A percentile compares a stretch with the other conserved stretches of the same genome.
Conservation (phyloP, 2,888 invertebrate species). For the Chrysodeixis includens region DNA sequence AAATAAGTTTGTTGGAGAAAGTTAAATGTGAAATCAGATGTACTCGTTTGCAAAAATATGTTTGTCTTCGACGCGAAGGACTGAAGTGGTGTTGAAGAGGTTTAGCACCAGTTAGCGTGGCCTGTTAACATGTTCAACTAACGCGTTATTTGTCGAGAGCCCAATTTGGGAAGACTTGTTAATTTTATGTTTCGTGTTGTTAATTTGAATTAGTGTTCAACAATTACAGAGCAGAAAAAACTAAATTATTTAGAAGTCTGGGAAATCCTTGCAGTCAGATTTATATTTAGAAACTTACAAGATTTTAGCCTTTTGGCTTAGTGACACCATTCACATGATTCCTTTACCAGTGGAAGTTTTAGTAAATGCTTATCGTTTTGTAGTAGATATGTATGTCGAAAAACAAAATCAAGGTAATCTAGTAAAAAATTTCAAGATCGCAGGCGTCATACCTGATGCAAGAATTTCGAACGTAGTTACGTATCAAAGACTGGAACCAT, state of each 20-base stretch:
- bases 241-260: slow-evolving; percentile 5
- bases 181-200: background rate
- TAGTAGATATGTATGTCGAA: slow-evolving; percentile 41
- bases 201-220: slow-evolving; percentile 23
- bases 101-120: slow-evolving; percentile 21
- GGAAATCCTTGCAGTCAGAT: background rate
- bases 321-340: background rate
- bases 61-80: slow-evolving; percentile 55
- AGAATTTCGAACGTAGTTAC: slow-evolving; percentile 12
- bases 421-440: slow-evolving; percentile 52
- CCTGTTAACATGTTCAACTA: background rate
- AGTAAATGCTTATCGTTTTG: slow-evolving; percentile 22
- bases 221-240: background rate
- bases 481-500: slow-evolving; percentile 6
- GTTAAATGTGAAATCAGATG: slow-evolving; percentile 79
- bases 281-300: background rate
- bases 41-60: slow-evolving; percentile 64
- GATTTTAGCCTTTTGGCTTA: background rate
- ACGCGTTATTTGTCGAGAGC: slow-evolving; percentile 11
- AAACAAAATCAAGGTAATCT: slow-evolving; percentile 60
- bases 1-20: slow-evolving; percentile 75
- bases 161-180: slow-evolving; percentile 10
- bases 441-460: slow-evolving; percentile 29
- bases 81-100: slow-evolving; percentile 23
- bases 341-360: slow-evolving; percentile 23